Conservation (phyloP, 2,797 vertebrate species). For the Clamator glandarius region DNA sequence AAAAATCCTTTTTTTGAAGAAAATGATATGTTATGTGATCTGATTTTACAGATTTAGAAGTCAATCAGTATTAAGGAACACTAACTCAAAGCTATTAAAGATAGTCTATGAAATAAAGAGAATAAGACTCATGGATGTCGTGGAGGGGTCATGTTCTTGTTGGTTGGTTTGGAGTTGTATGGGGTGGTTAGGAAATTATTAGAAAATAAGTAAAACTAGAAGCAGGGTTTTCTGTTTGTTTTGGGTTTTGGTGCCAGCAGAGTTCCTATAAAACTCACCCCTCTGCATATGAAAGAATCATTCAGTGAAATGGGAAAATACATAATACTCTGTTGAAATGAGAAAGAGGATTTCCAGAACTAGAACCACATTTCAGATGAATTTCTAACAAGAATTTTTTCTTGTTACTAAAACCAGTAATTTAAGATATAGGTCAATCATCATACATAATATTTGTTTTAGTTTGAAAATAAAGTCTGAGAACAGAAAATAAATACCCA, state of each 20-base stretch:
- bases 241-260: neutral
- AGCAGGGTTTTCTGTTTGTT: rapidly evolving
- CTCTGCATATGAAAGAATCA: neutral
- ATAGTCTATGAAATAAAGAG: neutral
- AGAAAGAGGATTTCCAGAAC: conserved; percentile 28
- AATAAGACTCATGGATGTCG: neutral
- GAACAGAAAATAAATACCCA: conserved; percentile 33
- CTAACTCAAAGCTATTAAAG: neutral
- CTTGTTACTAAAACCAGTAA: conserved; percentile 24
- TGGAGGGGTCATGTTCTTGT: neutral
- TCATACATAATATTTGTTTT: conserved; percentile 31
- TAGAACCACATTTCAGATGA: conserved; percentile 7
- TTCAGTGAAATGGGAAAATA: neutral
- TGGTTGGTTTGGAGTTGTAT: neutral
- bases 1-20: neutral
- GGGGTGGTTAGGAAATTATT: neutral
- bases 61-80: neutral
- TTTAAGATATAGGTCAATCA: neutral
- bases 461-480: conserved; percentile 32
- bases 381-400: conserved; percentile 1
- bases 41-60: neutral
- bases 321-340: neutral
- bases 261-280: neutral
- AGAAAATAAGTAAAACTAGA: neutral
- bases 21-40: neutral